Percentiles rank a stretch among this genome's conserved stretches.
Evolutionary conservation across 2,113 vertebrate species (phyloP).

Genomic region (Clarias gariepinus): DNA sequence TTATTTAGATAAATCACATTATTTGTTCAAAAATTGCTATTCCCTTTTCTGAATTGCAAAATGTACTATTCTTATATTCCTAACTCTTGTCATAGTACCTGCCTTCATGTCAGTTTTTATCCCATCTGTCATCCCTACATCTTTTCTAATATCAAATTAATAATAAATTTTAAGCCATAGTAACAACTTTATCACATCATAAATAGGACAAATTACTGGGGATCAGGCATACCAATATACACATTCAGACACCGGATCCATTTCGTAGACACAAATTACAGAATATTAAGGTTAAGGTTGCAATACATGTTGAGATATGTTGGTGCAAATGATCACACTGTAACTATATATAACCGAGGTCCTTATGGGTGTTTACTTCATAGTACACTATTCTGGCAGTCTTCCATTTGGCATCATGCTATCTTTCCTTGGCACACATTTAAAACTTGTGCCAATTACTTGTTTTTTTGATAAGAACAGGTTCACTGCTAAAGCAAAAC

Average conservation of each 20-base stretch:
- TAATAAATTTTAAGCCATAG: neutral
- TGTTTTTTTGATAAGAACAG: constrained; percentile 13
- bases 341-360: neutral
- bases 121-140: neutral
- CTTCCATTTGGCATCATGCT: neutral
- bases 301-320: neutral
- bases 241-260: neutral
- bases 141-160: neutral
- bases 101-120: neutral
- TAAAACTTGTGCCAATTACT: neutral
- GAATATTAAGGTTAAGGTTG: neutral
- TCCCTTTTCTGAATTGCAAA: neutral
- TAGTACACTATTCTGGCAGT: neutral
- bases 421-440: neutral
- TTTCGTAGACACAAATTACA: neutral
- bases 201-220: neutral
- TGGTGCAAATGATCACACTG: neutral
- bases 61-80: neutral
- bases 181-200: neutral
- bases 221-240: neutral
- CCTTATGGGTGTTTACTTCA: neutral
- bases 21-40: neutral
- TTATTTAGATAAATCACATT: neutral
- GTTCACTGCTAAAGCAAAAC: neutral
- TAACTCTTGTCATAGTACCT: neutral